Evolutionary conservation across 2,888 invertebrate genomes (phyloP), one percentile per base, ranked within the genome.

Genomic region (Eilema sororculum): DNA sequence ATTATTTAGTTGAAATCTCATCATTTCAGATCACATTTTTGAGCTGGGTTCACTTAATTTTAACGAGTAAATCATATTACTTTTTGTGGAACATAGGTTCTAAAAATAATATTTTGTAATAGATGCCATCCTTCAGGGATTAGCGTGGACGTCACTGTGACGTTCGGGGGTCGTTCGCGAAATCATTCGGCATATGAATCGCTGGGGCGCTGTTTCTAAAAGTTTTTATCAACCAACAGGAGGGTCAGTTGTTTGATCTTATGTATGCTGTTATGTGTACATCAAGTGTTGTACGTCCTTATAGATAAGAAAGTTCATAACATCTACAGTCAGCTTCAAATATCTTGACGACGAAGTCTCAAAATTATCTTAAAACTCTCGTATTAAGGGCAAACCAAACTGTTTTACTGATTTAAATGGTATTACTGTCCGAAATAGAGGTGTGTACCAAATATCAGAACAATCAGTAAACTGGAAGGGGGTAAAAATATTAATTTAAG

Each of bases 81-180:
- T 60, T 60, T 59, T 33, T 24, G 33, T n/a, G 46, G 46, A 33
- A 60, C 24, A 66, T 63, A 70, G 62, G 41, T 57, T 70, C 66
- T 66, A 66, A 67, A 69, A 70, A 66, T 70, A 70, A 66, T 63
- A 58, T 66, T n/a, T n/a, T 52, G 25, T 61, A 13, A 70, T 30
- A 37, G 41, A 16, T 68, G 41, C 3, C 16, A 41, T 61, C 30
- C 65, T 69, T 65, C 30, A 37, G 69, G 69, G 69, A 66, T 64
- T 63, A 33, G 22, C 46, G 37, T 30, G 28, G 61, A 30, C 16
- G 57, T 28, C 13, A 33, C 59, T 16, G 20, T 41, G 59, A 59
- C 25, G 37, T 62, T 33, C 25, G 10, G 24, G 37, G 56, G 20
- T 41, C 41, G 33, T 62, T 41, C 37, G 24, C 20, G 10, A 62